Base-by-base conservation (phyloP, 2,113 vertebrate species). In the Bubalus kerabau region DNA sequence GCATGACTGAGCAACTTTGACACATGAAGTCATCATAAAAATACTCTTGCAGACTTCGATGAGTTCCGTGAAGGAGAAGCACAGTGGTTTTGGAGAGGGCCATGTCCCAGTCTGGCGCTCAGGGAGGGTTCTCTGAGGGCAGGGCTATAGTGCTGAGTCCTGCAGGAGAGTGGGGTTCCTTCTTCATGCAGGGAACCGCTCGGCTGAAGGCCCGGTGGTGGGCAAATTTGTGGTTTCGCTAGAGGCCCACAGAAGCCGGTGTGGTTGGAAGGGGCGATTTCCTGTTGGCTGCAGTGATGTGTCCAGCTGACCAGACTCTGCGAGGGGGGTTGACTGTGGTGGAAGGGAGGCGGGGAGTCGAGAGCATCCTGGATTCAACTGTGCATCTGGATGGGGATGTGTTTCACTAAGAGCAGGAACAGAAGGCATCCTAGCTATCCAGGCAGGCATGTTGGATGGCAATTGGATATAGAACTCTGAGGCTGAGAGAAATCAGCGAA, bases 141-240 rank as follows among this genome's bases (percentile, higher is more conserved):
- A 1, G 2, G 24, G 14, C 6, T 10, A 0, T 32, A 4, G 43
- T 1, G 0, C 17, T 32, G 80, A 36, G 26, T 36, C 28, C 67
- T 57, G 26, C 14, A 3, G 57, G 85, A 81, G 50, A 46, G 78
- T 11, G 14, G 50, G 59, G 43, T 24, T 21, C 7, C 24, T 88
- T 26, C 26, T 52, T 21, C 7, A 3, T 30, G 43, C 54, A 46
- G 50, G 59, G 50, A n/a, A 28, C 13, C 1, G 5, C 1, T 10
- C 4, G 2, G 60, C 36, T 12, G 24, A 90, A 95, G 81, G 67
- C 7, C 36, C 3, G 1, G 17, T 16, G n/a, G 59, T 80, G 78
- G 94, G 80, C 46, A 89, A 48, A 46, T 5, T 0, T 23, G 23
- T 40, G 30, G 14, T 16, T 76, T 74, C n/a, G 19, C 24, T 36